A percentile compares a stretch with the other conserved stretches of the same genome.
phyloP scores from a whole-genome alignment of 2,113 vertebrate genomes.

The Colistium nudipinnis region DNA sequence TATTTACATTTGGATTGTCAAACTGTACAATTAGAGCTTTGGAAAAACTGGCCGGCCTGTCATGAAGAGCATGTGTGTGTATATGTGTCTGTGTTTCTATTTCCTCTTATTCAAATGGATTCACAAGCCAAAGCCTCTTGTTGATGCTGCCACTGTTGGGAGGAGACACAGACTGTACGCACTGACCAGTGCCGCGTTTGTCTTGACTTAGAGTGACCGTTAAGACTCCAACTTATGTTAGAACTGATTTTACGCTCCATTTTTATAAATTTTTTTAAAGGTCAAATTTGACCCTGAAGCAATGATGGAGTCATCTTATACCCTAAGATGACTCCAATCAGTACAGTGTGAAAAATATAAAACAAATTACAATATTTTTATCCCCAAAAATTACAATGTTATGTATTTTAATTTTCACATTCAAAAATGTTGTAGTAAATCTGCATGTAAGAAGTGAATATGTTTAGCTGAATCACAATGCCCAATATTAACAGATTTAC shows the following conservation, averaged over 20 bases:
- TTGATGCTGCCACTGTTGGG: slow-evolving; percentile 7
- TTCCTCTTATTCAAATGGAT: slow-evolving; percentile 20
- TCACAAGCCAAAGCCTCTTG: slow-evolving; percentile 31
- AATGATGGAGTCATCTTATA: not conserved
- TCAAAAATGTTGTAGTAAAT: not conserved
- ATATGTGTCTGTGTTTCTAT: slow-evolving; percentile 13
- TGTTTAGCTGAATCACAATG: not conserved
- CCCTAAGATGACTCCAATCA: not conserved
- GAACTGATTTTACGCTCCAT: not conserved
- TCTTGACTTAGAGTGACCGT: not conserved
- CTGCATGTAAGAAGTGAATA: not conserved
- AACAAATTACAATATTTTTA: too few relatives aligned
- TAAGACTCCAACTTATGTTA: not conserved
- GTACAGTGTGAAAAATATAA: too few relatives aligned
- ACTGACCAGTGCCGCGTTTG: not conserved
- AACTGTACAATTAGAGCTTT: slow-evolving; percentile 81
- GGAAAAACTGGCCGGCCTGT: slow-evolving; percentile 78
- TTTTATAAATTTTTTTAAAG: not conserved
- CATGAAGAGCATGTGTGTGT: slow-evolving; percentile 2
- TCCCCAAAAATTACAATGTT: too few relatives aligned
- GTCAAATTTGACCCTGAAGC: slow-evolving; percentile 4
- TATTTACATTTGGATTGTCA: slow-evolving; percentile 73
- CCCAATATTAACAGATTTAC: not conserved
- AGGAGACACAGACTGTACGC: slow-evolving; percentile 25
- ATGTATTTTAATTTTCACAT: not conserved